Evolutionary conservation across 2,113 vertebrate species (phyloP).

Genomic region (Accipiter virgatus): DNA sequence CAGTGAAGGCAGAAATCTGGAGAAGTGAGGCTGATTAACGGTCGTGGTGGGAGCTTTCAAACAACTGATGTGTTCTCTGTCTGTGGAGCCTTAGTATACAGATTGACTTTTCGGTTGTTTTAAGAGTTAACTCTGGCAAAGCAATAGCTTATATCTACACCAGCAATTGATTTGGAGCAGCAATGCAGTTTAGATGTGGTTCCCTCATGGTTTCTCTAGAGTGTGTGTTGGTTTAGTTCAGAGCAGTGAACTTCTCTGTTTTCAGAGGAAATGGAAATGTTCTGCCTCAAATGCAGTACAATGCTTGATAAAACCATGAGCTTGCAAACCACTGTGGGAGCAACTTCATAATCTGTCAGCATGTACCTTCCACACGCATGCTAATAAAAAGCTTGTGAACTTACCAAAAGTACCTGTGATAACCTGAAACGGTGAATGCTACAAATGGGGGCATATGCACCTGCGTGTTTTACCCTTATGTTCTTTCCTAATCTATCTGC

Average conservation of each 20-base stretch:
- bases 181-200: background rate
- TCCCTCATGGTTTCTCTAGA: background rate
- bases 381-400: background rate
- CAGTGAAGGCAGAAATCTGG: background rate
- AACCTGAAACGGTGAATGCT: background rate
- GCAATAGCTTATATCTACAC: background rate
- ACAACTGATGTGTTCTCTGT: background rate
- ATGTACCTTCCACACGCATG: accelerated
- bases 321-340: background rate
- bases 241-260: background rate
- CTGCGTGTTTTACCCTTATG: background rate
- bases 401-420: background rate
- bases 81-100: background rate
- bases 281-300: background rate
- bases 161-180: background rate
- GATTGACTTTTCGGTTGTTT: background rate
- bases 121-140: background rate
- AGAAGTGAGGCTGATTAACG: background rate
- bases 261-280: background rate
- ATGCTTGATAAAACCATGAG: background rate
- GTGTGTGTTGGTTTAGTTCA: background rate
- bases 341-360: background rate
- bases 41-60: background rate
- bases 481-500: background rate
- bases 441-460: no score